These are phyloP conservation scores for Hydra vulgaris DNA, from an alignment of 30 jellyfish, hydroid and myxozoan genomes.

Conservation along the genomic window DNA sequence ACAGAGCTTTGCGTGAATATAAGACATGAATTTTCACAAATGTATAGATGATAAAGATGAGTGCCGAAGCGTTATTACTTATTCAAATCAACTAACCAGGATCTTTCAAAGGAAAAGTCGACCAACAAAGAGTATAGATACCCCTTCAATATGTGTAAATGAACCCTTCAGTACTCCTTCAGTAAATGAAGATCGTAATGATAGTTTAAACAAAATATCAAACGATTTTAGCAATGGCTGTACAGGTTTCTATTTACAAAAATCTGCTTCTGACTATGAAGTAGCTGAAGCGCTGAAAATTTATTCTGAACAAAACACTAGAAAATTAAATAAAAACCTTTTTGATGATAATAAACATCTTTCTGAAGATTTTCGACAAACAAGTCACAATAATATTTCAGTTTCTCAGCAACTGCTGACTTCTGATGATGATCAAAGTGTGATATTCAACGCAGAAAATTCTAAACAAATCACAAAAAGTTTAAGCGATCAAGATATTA, in stretches of 20 bases:
- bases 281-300: too few species aligned
- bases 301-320: too few species aligned
- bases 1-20: neutral
- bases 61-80: neutral
- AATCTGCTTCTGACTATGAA: neutral
- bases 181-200: neutral
- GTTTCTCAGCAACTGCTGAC: too few species aligned
- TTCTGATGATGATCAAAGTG: too few species aligned
- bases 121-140: neutral
- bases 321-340: too few species aligned
- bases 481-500: neutral
- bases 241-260: neutral
- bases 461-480: neutral
- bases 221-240: neutral
- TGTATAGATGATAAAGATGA: neutral
- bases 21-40: neutral
- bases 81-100: neutral
- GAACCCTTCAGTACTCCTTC: too few species aligned
- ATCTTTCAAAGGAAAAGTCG: neutral
- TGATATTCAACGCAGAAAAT: neutral
- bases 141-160: neutral
- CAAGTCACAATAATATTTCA: too few species aligned
- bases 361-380: too few species aligned
- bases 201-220: too few species aligned
- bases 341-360: too few species aligned